A percentile compares a stretch with the other conserved stretches of the same genome.
These are phyloP conservation scores for Habropoda laboriosa DNA, from an alignment of 1,140 invertebrate species.

Conservation along the genomic window DNA sequence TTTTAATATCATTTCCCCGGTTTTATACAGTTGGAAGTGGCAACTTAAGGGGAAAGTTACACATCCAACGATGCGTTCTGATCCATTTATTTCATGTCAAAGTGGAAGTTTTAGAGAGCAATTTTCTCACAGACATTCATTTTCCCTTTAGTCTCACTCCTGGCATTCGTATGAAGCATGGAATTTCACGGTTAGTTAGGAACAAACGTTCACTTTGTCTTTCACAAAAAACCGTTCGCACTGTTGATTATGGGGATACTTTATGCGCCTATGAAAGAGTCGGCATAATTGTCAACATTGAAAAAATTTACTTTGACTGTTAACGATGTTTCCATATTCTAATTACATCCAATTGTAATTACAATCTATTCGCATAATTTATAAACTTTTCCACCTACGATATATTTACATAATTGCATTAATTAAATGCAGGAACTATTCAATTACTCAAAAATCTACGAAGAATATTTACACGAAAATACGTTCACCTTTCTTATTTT, in stretches of 20 bases:
- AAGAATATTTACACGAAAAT: no score
- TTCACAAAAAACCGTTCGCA: background rate
- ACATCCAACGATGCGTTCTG: background rate
- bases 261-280: background rate
- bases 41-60: background rate
- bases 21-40: background rate
- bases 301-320: no score
- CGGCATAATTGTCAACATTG: background rate
- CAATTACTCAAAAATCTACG: no score
- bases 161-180: background rate
- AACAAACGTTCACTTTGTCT: background rate
- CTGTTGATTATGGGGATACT: background rate
- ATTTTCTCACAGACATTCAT: background rate
- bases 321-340: no score
- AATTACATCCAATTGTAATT: no score
- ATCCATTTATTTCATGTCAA: background rate
- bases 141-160: background rate
- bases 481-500: no score
- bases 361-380: no score
- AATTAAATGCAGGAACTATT: no score
- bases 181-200: background rate
- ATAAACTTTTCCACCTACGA: no score
- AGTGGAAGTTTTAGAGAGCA: background rate
- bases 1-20: background rate
- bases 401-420: no score